Conservation (phyloP, 1,140 invertebrate genomes). For the Agrilus planipennis region DNA sequence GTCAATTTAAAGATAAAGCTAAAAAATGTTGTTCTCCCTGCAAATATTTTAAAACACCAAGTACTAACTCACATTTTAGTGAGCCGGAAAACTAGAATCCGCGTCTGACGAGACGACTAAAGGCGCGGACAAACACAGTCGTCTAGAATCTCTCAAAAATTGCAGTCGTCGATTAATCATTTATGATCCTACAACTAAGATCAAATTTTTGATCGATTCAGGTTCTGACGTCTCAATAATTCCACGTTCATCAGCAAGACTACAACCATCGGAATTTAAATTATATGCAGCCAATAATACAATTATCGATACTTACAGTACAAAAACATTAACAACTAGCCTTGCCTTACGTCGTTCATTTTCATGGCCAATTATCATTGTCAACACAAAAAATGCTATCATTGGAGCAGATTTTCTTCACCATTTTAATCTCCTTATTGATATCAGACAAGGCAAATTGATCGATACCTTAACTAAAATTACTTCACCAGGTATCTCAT, state of each 20-base stretch:
- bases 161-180: not conserved
- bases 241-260: constrained; percentile 15
- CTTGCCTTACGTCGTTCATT: constrained; percentile 1
- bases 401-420: constrained; percentile 14
- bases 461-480: constrained; percentile 8
- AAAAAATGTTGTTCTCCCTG: not conserved
- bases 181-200: not conserved
- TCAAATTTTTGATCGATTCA: not conserved
- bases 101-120: not conserved
- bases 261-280: not conserved
- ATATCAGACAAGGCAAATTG: constrained; percentile 8
- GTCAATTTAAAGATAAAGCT: not conserved
- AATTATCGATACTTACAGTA: not conserved
- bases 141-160: not conserved
- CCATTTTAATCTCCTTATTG: constrained; percentile 11
- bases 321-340: not conserved
- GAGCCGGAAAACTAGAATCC: not conserved
- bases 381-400: constrained; percentile 10
- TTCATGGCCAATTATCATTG: constrained; percentile 11
- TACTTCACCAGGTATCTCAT: too few relatives aligned
- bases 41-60: not conserved
- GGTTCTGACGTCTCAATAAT: constrained; percentile 13
- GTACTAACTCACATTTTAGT: too few relatives aligned
- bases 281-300: constrained; percentile 3
- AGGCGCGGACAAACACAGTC: not conserved